Conservation (phyloP, 2,113 vertebrate species). For the Carollia perspicillata region DNA sequence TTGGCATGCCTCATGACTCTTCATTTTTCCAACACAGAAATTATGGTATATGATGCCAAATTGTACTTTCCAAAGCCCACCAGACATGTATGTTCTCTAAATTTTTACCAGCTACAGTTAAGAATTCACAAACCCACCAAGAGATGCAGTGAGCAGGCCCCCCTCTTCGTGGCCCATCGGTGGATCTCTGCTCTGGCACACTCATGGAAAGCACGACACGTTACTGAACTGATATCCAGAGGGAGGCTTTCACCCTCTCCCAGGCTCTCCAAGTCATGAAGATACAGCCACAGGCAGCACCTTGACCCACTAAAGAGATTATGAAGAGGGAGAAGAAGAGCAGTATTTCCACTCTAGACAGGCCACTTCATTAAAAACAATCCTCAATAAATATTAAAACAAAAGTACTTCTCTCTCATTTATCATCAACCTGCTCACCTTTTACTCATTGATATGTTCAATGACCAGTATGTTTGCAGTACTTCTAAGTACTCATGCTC, state of each 20-base stretch:
- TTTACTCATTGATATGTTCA: constrained; percentile 16
- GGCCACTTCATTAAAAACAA: constrained; percentile 57
- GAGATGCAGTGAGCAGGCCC: neutral
- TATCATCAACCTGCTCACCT: constrained; percentile 14
- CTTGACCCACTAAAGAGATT: constrained; percentile 6
- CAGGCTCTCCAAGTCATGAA: constrained; percentile 32
- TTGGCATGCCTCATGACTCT: neutral
- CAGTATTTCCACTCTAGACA: constrained; percentile 1
- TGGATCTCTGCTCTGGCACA: neutral
- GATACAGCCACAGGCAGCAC: neutral
- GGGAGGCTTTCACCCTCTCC: neutral
- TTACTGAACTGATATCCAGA: neutral
- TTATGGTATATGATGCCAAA: neutral
- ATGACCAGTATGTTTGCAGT: constrained; percentile 16
- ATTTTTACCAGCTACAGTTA: neutral
- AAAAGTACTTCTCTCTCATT: constrained; percentile 52
- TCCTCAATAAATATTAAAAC: constrained; percentile 57
- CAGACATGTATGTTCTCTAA: neutral
- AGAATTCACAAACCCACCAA: neutral
- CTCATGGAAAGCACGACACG: neutral
- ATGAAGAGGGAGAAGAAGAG: constrained; percentile 47
- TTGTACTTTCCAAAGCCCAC: neutral
- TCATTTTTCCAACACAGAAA: neutral
- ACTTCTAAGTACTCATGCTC: constrained; percentile 20
- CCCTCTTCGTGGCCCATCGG: neutral